Evolutionary conservation across 2,797 vertebrate genomes (phyloP).

Genomic region (Sus cebifrons): DNA sequence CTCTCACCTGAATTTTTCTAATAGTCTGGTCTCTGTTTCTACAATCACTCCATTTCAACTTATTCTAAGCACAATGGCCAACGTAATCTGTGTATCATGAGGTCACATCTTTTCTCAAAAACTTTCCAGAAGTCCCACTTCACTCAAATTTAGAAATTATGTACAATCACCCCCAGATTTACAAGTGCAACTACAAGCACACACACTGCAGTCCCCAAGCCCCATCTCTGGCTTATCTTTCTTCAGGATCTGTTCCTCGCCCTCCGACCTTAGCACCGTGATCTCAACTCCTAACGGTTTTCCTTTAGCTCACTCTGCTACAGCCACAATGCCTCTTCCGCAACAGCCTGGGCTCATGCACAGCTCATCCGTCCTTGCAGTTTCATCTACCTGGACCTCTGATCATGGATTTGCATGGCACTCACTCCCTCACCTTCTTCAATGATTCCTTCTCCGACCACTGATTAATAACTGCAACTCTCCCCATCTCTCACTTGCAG

Average conservation of each 20-base stretch:
- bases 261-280: not conserved
- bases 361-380: not conserved
- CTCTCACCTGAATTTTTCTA: not conserved
- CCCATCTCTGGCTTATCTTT: not conserved
- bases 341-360: not conserved
- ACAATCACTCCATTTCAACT: not conserved
- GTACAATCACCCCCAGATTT: not conserved
- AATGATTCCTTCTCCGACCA: not conserved
- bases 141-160: not conserved
- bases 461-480: not conserved
- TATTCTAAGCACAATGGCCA: not conserved
- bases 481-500: not conserved
- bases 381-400: not conserved
- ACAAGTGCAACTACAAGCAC: not conserved
- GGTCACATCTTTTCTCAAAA: not conserved
- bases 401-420: too few relatives aligned
- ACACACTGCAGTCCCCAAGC: accelerated
- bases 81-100: not conserved
- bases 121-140: not conserved
- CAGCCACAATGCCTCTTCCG: not conserved
- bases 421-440: not conserved
- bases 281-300: too few relatives aligned
- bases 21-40: not conserved
- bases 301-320: not conserved
- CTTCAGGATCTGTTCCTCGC: not conserved